Conservation (phyloP, 2,888 invertebrate genomes). For the Embidobia sp. region DNA sequence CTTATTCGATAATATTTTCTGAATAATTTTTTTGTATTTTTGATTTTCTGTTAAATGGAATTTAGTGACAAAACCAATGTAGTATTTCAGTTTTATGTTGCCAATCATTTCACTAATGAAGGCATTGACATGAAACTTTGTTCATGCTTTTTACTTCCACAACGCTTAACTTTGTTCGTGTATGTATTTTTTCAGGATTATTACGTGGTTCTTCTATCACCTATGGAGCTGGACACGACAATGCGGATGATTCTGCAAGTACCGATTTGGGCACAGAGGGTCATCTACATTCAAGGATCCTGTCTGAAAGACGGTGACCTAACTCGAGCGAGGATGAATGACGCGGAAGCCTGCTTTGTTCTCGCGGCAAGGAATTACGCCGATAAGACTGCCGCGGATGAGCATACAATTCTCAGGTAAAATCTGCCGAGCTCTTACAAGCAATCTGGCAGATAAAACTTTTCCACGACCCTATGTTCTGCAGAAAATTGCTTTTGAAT, state of each 20-base stretch:
- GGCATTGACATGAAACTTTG: too few species aligned
- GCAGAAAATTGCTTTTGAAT: slow-evolving; percentile 39
- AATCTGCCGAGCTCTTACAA: slow-evolving; percentile 19
- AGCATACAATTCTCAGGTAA: slow-evolving; percentile 87
- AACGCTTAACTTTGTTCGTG: too few species aligned
- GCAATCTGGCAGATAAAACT: slow-evolving; percentile 27
- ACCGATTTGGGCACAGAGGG: slow-evolving; percentile 98
- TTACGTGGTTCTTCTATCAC: slow-evolving; percentile 97
- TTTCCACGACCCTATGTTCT: neutral
- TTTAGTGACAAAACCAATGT: too few species aligned
- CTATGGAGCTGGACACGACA: slow-evolving; percentile 98
- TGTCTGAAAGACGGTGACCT: slow-evolving; percentile 98
- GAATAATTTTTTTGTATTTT: too few species aligned
- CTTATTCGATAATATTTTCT: too few species aligned
- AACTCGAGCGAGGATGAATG: slow-evolving; percentile 97
- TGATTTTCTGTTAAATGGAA: too few species aligned
- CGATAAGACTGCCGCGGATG: slow-evolving; percentile 96
- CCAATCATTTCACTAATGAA: too few species aligned
- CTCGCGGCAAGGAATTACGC: slow-evolving; percentile 97
- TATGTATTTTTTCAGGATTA: slow-evolving; percentile 88
- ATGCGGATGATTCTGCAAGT: slow-evolving; percentile 99
- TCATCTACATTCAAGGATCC: slow-evolving; percentile 96
- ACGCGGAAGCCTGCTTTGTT: slow-evolving; percentile 98
- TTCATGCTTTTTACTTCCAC: too few species aligned
- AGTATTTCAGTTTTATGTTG: too few species aligned